Evolutionary conservation across 2,797 vertebrate genomes (phyloP).

Genomic region (Schizopygopsis pylzovi): DNA sequence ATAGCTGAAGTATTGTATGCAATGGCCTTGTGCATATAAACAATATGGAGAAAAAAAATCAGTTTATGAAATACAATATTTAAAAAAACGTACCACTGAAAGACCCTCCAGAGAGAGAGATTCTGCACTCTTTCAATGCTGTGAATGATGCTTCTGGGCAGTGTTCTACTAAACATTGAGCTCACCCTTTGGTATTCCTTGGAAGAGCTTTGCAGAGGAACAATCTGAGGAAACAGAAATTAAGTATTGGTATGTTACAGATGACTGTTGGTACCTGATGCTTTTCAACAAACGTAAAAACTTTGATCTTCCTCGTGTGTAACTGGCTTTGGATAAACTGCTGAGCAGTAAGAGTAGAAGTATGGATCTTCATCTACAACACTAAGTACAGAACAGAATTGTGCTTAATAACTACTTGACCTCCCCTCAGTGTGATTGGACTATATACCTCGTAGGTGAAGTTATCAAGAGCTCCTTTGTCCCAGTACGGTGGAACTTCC

Average conservation of each 20-base stretch:
- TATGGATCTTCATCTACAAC: not conserved
- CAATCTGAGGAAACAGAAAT: conserved; percentile 62
- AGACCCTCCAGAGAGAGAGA: conserved; percentile 83
- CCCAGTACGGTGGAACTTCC: conserved; percentile 85
- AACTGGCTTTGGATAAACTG: not conserved
- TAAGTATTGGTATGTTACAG: not conserved
- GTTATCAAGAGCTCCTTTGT: conserved; percentile 80
- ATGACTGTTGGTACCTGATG: not conserved
- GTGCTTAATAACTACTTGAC: not conserved
- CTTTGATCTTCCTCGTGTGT: not conserved
- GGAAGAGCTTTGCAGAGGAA: conserved; percentile 72
- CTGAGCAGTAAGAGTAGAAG: not conserved
- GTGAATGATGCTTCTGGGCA: conserved; percentile 73
- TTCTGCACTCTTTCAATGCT: conserved; percentile 87
- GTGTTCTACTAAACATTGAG: conserved; percentile 80
- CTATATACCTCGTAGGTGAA: conserved; percentile 83
- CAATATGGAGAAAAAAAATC: not conserved
- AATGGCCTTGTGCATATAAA: not conserved
- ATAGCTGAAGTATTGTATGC: not conserved
- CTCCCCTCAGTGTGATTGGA: not conserved
- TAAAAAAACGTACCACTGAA: conserved; percentile 80
- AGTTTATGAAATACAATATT: no score
- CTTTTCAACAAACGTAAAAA: not conserved
- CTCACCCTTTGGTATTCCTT: conserved; percentile 80
- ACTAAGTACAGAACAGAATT: not conserved